Conservation (phyloP, 2,113 vertebrate species). For the Apodemus sylvaticus region DNA sequence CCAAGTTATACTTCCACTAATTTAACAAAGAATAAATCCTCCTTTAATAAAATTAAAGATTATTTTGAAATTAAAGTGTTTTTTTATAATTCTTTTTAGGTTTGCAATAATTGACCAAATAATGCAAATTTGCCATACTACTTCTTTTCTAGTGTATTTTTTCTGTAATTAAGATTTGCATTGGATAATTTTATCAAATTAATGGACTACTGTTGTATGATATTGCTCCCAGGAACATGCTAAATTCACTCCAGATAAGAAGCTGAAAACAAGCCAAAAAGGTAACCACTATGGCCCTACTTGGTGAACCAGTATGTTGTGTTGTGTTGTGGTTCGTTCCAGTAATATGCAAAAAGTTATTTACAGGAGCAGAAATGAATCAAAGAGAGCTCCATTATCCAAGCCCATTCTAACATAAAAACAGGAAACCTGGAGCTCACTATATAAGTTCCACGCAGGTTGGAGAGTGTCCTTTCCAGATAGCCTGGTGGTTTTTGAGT, state of each 20-base stretch:
- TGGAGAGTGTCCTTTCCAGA: neutral
- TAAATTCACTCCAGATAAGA: neutral
- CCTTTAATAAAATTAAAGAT: slow-evolving; percentile 5
- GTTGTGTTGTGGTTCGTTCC: too few relatives aligned
- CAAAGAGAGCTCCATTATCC: neutral
- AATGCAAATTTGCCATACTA: neutral
- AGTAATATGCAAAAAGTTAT: neutral
- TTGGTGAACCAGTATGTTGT: neutral
- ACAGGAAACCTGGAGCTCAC: too few relatives aligned
- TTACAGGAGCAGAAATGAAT: neutral
- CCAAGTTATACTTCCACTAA: neutral
- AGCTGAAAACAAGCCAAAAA: neutral
- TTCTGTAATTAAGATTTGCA: neutral
- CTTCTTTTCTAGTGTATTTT: neutral
- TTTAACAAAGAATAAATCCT: neutral
- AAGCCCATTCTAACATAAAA: neutral
- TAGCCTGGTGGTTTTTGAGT: neutral
- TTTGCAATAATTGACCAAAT: neutral
- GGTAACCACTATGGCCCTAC: too few relatives aligned
- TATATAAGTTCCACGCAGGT: neutral
- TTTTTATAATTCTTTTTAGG: neutral
- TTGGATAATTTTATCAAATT: neutral
- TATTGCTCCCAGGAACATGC: neutral
- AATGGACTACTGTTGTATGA: neutral
- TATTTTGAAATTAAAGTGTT: neutral